Evolutionary conservation across 2,888 invertebrate genomes (phyloP).

Genomic region (Allacma fusca): DNA sequence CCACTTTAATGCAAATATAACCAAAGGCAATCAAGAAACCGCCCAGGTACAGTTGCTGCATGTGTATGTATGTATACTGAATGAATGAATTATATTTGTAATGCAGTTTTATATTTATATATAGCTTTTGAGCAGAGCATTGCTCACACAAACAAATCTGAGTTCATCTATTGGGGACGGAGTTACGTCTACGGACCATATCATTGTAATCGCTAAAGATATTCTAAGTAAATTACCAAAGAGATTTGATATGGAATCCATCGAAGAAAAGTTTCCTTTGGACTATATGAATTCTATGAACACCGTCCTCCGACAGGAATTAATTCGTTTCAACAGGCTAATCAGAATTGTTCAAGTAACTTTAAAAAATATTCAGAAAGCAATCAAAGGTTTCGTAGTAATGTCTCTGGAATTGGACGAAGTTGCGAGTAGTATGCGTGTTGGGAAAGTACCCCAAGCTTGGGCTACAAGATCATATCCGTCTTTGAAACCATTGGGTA

Average conservation of each 20-base stretch:
- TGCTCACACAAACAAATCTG: conserved; percentile 71
- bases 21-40: conserved; percentile 89
- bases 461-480: conserved; percentile 79
- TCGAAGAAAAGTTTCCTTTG: conserved; percentile 77
- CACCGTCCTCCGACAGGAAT: conserved; percentile 88
- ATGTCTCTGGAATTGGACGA: conserved; percentile 86
- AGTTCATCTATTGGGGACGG: conserved; percentile 23
- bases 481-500: conserved; percentile 87
- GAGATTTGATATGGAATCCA: conserved; percentile 73
- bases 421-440: conserved; percentile 82
- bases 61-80: no score
- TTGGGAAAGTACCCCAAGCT: conserved; percentile 81
- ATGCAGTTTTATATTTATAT: not conserved
- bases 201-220: conserved; percentile 37
- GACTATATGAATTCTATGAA: conserved; percentile 89
- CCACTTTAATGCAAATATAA: conserved; percentile 90
- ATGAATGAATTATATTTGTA: conserved; percentile 62
- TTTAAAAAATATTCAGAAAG: conserved; percentile 80
- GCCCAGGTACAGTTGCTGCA: conserved; percentile 74
- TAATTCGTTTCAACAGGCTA: conserved; percentile 79
- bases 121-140: conserved; percentile 27
- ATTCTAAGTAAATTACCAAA: conserved; percentile 69
- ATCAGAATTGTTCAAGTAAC: conserved; percentile 76
- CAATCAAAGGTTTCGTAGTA: conserved; percentile 84
- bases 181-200: conserved; percentile 63